Evolutionary conservation across 2,113 vertebrate species (phyloP).

Genomic region (Menura novaehollandiae): DNA sequence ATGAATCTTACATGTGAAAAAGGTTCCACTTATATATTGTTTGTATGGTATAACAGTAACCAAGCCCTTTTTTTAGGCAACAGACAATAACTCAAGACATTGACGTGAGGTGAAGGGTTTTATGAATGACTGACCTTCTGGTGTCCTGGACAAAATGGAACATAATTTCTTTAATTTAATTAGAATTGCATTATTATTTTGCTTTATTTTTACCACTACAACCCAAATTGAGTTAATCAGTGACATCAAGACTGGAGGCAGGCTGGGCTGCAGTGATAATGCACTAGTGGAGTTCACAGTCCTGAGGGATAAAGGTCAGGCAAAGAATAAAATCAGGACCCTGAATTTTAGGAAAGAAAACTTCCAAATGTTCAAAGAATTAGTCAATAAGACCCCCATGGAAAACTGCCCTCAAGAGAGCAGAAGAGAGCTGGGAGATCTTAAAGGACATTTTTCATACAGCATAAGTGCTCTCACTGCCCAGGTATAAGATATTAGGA

Average conservation of each 20-base stretch:
- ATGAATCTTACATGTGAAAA: background rate
- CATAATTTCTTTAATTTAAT: background rate
- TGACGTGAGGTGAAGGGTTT: background rate
- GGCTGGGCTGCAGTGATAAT: background rate
- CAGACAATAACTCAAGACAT: background rate
- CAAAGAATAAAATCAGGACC: background rate
- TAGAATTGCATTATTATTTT: background rate
- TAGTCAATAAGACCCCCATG: background rate
- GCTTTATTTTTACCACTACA: background rate
- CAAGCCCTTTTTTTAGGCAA: background rate
- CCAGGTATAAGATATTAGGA: background rate
- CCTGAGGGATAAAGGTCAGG: background rate
- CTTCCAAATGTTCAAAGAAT: background rate
- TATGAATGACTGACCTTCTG: background rate
- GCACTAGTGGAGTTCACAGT: background rate
- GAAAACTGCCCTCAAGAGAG: background rate
- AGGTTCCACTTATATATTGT: background rate
- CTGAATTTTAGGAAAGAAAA: background rate
- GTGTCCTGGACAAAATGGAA: background rate
- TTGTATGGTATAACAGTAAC: background rate
- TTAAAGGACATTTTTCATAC: background rate
- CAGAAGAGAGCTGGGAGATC: background rate
- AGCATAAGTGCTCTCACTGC: background rate
- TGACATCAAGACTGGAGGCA: background rate
- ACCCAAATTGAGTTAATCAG: background rate